Conservation (phyloP, 1,140 invertebrate genomes). For the Hyposmocoma kahamanoa region DNA sequence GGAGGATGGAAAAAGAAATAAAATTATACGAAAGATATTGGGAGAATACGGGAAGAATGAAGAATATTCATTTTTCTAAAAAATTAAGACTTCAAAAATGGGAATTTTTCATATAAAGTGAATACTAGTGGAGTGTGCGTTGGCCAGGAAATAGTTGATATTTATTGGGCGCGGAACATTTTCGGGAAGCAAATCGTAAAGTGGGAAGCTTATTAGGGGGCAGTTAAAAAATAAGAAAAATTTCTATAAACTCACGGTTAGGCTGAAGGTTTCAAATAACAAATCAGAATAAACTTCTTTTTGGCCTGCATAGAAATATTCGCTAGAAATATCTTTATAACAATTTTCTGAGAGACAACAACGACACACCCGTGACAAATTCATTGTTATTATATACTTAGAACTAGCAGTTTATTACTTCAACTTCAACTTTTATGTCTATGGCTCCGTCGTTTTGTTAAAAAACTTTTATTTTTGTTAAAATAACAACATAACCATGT, state of each 20-base stretch:
- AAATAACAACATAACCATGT: too few species aligned
- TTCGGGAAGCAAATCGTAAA: neutral
- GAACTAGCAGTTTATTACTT: too few species aligned
- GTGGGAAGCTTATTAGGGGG: neutral
- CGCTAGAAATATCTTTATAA: constrained; percentile 17
- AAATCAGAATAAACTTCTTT: constrained; percentile 21
- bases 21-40: too few species aligned
- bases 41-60: too few species aligned
- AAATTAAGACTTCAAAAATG: neutral
- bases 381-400: too few species aligned
- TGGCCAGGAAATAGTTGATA: neutral
- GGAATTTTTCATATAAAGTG: neutral
- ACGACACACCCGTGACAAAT: too few species aligned
- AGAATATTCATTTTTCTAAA: neutral
- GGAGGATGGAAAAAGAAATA: too few species aligned
- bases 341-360: constrained; percentile 12
- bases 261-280: constrained; percentile 20
- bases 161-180: neutral
- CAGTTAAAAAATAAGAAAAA: neutral
- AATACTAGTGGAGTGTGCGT: neutral
- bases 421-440: too few species aligned
- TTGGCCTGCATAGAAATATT: constrained; percentile 11
- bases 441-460: too few species aligned
- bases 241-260: constrained; percentile 16
- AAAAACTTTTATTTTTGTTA: too few species aligned